Base-by-base conservation (phyloP, 2,113 vertebrate genomes). In the Okapia johnstoni region DNA sequence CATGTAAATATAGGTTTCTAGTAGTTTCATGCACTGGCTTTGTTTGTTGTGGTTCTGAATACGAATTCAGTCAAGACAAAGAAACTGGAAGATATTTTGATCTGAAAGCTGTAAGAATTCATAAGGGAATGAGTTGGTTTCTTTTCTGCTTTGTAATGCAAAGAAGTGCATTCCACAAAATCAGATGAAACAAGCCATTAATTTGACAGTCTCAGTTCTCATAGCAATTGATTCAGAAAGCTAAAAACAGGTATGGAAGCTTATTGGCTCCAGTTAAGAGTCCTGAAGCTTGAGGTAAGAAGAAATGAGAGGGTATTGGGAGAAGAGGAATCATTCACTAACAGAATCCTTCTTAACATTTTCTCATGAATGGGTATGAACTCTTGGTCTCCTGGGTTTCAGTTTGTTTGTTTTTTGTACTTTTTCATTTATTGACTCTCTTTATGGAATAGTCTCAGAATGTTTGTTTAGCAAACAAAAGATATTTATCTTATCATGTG, bases 181-280 rank as follows among this genome's bases (percentile, higher is more conserved):
- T 98, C 97, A 97, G 95, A 98, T 98, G 92, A 98, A 98, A 94
- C 90, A 97, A 95, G 91, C 57, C 85, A 92, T 98, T 98, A 98
- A 98, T 98, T 98, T 98, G 85, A 94, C 90, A 97, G 73, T 93
- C 84, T 98, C 58, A 73, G 63, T 98, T 98, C 93, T 98, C 85
- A 87, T 96, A 88, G 93, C 95, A 98, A 90, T 98, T 98, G 98
- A 98, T 98, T 98, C 87, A 96, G 94, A 98, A 98, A 97, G 85
- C 97, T 96, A 76, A 86, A 97, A 98, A 97, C 88, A 95, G 93
- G 81, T 97, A 97, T 0, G 0, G 80, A 96, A 40, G n/a, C 88
- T 97, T 97, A 97, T 96, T 98, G 93, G 76, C 76, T 98, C 89
- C 89, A 95, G 93, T 98, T 98, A 98, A 66, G 86, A 95, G 92